Evolutionary conservation across 2,888 invertebrate species (phyloP), one percentile per base, ranked within the genome.

Genomic region (Phlogophora meticulosa): DNA sequence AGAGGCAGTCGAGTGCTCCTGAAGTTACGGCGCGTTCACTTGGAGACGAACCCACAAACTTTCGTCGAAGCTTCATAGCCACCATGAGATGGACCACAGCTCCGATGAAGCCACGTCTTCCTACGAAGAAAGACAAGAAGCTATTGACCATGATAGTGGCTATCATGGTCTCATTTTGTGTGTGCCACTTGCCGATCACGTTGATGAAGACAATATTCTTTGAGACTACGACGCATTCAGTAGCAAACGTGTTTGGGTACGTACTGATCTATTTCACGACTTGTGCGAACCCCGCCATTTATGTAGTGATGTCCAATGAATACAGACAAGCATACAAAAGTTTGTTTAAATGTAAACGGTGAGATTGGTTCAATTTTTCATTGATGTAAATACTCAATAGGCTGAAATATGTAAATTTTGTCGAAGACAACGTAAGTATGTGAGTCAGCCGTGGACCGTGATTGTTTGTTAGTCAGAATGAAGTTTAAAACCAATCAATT

Each of bases 271-370:
- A 98, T 89, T 93, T 98, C 80, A 98, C 98, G 2, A 97, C 98
- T 15, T 98, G 98, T 91, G 97, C 98, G 69, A 99, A 99, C 91
- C 98, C 98, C 0, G 97, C 98, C 32, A 98, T 99, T 84, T 99
- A 99, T 89, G 98, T 98, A 58, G 98, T 98, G 58, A 98, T 98
- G 98, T 98, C 98, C 85, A 98, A 97, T 87, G 98, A 98, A 85
- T 99, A 98, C 88, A 95, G 98, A 78, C 97, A 98, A 90, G 98
- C 98, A 3, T 98, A 98, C 90, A 97, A 97, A 86, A 97, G 97
- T 42, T 96, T 98, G 43, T 95, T 98, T 55, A 96, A 96, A 83
- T 97, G 97, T 86, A 85, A 90, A 53, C 83, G 87, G 45, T 88
- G 90, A 75, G 84, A 49, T 38, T 34, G 38, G 20, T 67, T 11